Conservation (phyloP, 2,113 vertebrate species). For the Hemichromis elongatus region DNA sequence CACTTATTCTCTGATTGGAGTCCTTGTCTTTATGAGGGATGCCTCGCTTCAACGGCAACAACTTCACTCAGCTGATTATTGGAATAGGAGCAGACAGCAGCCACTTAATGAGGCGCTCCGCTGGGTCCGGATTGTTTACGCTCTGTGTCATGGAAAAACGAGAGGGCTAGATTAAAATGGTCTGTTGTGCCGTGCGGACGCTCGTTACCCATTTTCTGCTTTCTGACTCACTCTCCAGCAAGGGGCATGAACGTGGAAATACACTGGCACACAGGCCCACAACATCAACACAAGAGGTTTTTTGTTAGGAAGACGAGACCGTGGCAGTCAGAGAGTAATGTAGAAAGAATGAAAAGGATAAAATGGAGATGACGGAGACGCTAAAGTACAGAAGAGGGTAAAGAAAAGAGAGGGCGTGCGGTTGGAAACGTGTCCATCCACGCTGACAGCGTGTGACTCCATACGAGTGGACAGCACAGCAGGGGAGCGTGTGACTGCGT, state of each 20-base stretch:
- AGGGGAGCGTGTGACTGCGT: neutral
- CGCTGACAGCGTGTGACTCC: conserved; percentile 33
- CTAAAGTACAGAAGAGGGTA: neutral
- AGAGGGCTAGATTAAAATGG: conserved; percentile 16
- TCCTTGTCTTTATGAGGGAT: neutral
- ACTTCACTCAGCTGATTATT: neutral
- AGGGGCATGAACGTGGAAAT: neutral
- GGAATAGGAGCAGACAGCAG: conserved; percentile 27
- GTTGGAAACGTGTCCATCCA: conserved; percentile 43
- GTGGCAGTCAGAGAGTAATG: neutral
- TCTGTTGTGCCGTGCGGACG: neutral
- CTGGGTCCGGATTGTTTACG: conserved; percentile 37
- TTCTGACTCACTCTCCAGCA: neutral
- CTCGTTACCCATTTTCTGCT: neutral
- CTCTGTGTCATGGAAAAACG: conserved; percentile 44
- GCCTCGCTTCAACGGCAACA: neutral
- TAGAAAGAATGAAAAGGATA: neutral
- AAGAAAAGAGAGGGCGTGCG: conserved; percentile 28
- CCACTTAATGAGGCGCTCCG: conserved; percentile 29
- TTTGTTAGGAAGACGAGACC: neutral
- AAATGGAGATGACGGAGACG: neutral
- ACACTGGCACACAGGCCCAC: neutral
- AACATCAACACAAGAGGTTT: neutral
- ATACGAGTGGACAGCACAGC: neutral
- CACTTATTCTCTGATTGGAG: neutral